Evolutionary conservation across 2,113 vertebrate species (phyloP).

Genomic region (Urocynchramus pylzowi): DNA sequence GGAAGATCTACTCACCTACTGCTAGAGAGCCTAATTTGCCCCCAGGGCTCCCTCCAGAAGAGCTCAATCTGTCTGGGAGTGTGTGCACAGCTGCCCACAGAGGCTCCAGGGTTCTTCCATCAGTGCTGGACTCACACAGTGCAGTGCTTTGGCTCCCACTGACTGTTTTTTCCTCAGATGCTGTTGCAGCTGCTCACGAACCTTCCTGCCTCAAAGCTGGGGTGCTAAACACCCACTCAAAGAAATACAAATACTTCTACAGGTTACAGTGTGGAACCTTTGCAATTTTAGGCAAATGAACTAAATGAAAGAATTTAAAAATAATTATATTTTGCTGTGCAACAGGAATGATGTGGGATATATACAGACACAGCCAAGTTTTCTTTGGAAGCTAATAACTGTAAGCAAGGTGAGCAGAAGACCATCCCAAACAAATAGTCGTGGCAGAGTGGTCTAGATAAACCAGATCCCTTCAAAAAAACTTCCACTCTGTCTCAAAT

Average conservation of each 20-base stretch:
- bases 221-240: not conserved
- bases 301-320: not conserved
- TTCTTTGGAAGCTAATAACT: not conserved
- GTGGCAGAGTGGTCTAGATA: not conserved
- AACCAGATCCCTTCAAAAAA: not conserved
- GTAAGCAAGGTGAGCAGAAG: not conserved
- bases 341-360: not conserved
- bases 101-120: not conserved
- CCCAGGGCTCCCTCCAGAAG: not conserved
- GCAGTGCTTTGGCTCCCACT: not conserved
- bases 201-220: not conserved
- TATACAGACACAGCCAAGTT: not conserved
- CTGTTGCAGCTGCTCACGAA: not conserved
- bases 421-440: not conserved
- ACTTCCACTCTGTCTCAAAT: not conserved
- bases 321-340: not conserved
- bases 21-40: not conserved
- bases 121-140: not conserved
- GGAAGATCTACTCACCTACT: not conserved
- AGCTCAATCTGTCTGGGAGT: not conserved
- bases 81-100: not conserved
- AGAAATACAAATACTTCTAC: not conserved
- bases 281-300: not conserved
- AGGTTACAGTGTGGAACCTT: not conserved
- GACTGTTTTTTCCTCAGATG: not conserved